Conservation (phyloP, 2,888 invertebrate species). For the Andrena hattorfiana region DNA sequence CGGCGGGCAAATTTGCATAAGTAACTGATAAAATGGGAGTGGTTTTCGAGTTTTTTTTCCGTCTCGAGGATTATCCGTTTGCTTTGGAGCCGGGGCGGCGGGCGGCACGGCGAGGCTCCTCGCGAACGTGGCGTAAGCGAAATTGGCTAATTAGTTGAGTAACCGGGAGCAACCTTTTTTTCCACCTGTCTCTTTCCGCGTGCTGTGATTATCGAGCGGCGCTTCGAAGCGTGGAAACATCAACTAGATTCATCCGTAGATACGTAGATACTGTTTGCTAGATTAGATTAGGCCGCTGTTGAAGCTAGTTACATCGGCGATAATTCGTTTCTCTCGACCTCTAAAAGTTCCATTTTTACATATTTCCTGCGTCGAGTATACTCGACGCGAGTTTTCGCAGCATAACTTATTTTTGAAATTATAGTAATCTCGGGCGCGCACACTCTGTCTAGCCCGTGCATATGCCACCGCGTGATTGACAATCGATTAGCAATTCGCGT, state of each 20-base stretch:
- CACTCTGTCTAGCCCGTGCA: neutral
- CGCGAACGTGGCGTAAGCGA: constrained; percentile 42
- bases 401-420: neutral
- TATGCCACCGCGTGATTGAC: no score
- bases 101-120: neutral
- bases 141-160: constrained; percentile 56
- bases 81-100: constrained; percentile 8
- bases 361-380: neutral
- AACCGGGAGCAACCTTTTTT: constrained; percentile 15
- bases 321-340: constrained; percentile 1
- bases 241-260: constrained; percentile 6
- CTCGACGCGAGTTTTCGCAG: no score
- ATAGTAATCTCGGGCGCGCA: neutral
- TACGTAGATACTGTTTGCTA: constrained; percentile 27
- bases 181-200: constrained; percentile 17
- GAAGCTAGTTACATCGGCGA: neutral
- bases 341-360: neutral
- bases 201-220: constrained; percentile 21
- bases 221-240: neutral
- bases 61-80: constrained; percentile 40
- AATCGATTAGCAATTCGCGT: neutral
- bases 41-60: constrained; percentile 46
- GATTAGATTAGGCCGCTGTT: constrained; percentile 44
- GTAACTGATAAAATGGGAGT: constrained; percentile 54
- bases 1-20: constrained; percentile 45